A percentile compares a stretch with the other conserved stretches of the same genome.
phyloP scores from a whole-genome alignment of 2,113 vertebrate species.

The Epinephelus fuscoguttatus region DNA sequence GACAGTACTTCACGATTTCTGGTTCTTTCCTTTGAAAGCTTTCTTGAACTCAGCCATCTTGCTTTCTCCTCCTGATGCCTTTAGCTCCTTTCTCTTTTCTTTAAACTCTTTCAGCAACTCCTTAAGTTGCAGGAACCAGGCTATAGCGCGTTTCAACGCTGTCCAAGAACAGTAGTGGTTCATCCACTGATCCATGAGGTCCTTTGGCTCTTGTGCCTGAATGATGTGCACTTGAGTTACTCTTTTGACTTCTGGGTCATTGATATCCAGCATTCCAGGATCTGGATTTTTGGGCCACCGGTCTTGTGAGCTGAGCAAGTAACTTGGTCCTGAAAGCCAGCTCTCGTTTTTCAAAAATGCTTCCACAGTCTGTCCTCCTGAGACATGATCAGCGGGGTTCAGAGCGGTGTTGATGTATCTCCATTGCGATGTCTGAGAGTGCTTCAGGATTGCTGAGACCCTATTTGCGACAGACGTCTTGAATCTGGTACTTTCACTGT shows the following conservation, averaged over 20 bases:
- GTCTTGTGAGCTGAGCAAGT: background rate
- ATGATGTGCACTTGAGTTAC: background rate
- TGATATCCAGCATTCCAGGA: background rate
- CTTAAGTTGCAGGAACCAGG: background rate
- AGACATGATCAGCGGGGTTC: conserved; percentile 26
- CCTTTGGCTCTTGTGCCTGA: background rate
- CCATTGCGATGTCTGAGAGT: conserved; percentile 2
- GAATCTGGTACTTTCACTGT: conserved; percentile 11
- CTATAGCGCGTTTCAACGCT: background rate
- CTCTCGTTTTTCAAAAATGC: conserved; percentile 9
- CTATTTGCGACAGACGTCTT: conserved; percentile 11
- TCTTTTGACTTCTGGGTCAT: conserved; percentile 27
- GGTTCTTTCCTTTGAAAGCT: background rate
- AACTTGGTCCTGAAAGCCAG: conserved; percentile 9
- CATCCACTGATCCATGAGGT: background rate
- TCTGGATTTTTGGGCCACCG: conserved; percentile 10
- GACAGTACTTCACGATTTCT: conserved; percentile 4
- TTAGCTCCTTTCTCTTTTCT: background rate
- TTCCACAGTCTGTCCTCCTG: conserved; percentile 17
- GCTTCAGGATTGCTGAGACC: background rate
- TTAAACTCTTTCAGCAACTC: background rate
- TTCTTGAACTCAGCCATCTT: background rate
- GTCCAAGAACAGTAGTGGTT: background rate
- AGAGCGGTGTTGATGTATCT: conserved; percentile 7
- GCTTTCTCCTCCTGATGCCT: background rate